Evolutionary conservation across 2,888 invertebrate genomes (phyloP).

Genomic region (Rotaria macrura): DNA sequence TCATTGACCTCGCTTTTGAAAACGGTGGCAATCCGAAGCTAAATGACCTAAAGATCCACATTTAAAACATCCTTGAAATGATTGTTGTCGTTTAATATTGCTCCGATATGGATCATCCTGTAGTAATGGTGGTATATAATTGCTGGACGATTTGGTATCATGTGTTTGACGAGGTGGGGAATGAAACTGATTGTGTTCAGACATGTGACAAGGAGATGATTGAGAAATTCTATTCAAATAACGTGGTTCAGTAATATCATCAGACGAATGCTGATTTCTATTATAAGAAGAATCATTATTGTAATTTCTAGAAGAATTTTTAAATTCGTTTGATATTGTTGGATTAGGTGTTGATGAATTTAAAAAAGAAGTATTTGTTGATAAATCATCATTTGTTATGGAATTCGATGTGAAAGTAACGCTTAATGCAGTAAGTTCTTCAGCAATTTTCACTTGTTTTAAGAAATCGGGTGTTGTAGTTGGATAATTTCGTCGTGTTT

Average conservation of each 20-base stretch:
- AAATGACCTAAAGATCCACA: background rate
- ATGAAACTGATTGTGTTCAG: too few species aligned
- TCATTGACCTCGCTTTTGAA: background rate
- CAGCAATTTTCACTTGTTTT: background rate
- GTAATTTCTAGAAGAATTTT: background rate
- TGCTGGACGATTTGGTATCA: too few species aligned
- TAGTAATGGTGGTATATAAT: too few species aligned
- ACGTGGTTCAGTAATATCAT: too few species aligned
- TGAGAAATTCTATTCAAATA: too few species aligned
- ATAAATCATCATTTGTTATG: background rate
- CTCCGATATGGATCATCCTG: too few species aligned
- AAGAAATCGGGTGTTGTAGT: background rate
- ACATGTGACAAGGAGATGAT: too few species aligned
- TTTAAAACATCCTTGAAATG: too few species aligned
- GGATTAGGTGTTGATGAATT: background rate
- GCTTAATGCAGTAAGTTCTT: background rate
- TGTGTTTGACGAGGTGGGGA: too few species aligned
- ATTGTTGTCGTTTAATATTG: too few species aligned
- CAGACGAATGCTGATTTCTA: background rate
- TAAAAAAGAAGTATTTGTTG: background rate
- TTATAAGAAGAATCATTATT: background rate
- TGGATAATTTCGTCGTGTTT: background rate
- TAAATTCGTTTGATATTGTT: background rate
- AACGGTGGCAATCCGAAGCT: background rate
- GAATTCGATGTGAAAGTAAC: background rate